Percentiles rank a stretch among this genome's conserved stretches.
These are phyloP conservation scores for Hyles euphorbiae DNA, from an alignment of 1,140 invertebrate genomes.

Conservation along the genomic window DNA sequence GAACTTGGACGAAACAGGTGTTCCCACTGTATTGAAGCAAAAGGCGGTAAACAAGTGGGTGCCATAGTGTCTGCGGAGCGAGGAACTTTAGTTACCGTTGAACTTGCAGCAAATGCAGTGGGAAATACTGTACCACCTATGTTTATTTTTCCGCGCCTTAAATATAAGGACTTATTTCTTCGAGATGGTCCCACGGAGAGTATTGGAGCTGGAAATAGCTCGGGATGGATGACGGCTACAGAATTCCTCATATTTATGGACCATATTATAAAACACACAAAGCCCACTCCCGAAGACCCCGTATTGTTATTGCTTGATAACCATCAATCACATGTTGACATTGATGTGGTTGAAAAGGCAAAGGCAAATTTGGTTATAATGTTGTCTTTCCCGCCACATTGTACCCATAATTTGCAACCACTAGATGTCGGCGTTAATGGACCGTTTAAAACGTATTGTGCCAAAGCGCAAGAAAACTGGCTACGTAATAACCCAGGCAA, in stretches of 20 bases:
- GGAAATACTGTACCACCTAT: constrained; percentile 47
- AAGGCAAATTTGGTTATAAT: constrained; percentile 36
- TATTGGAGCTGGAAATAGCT: constrained; percentile 30
- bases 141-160: constrained; percentile 53
- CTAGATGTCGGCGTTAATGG: constrained; percentile 22
- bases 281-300: constrained; percentile 29
- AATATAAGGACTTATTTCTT: constrained; percentile 35
- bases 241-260: constrained; percentile 41
- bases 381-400: constrained; percentile 44
- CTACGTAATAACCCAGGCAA: constrained; percentile 30
- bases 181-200: constrained; percentile 5
- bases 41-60: constrained; percentile 40
- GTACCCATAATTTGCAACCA: constrained; percentile 23
- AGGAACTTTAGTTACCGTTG: constrained; percentile 49
- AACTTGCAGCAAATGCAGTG: constrained; percentile 37
- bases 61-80: constrained; percentile 41
- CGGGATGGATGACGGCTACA: constrained; percentile 41
- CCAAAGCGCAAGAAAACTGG: constrained; percentile 19
- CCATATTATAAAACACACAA: constrained; percentile 52
- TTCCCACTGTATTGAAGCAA: neutral
- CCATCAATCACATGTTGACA: constrained; percentile 45
- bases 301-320: constrained; percentile 51
- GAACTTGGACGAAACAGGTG: too few relatives aligned
- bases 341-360: constrained; percentile 38
- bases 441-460: constrained; percentile 22